Evolutionary conservation across 2,888 invertebrate species (phyloP).

Genomic region (Mimas tiliae): DNA sequence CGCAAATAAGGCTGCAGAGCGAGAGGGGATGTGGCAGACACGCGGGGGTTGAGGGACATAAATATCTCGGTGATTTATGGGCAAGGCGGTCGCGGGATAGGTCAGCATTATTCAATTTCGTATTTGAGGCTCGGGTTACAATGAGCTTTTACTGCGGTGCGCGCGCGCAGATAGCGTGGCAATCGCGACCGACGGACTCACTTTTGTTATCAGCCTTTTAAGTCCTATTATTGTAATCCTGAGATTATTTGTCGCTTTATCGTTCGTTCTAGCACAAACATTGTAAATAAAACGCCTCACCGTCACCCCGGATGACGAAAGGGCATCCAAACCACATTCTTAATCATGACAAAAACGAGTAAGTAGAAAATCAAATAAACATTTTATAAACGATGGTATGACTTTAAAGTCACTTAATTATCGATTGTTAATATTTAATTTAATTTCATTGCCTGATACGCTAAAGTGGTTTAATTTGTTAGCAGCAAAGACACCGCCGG

Average conservation of each 20-base stretch:
- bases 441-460: slow-evolving; percentile 76
- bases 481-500: slow-evolving; percentile 81
- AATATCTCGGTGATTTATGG: slow-evolving; percentile 84
- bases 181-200: slow-evolving; percentile 60
- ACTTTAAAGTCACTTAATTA: slow-evolving; percentile 80
- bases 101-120: slow-evolving; percentile 85
- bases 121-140: slow-evolving; percentile 83
- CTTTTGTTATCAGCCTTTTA: slow-evolving; percentile 68
- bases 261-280: slow-evolving; percentile 40
- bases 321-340: slow-evolving; percentile 25
- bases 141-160: slow-evolving; percentile 81
- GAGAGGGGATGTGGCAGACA: slow-evolving; percentile 56
- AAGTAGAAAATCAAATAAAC: slow-evolving; percentile 52
- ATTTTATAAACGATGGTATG: slow-evolving; percentile 65
- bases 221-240: slow-evolving; percentile 59
- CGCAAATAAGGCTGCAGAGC: slow-evolving; percentile 69
- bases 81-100: slow-evolving; percentile 83
- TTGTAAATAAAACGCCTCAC: slow-evolving; percentile 13
- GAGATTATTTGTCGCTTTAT: slow-evolving; percentile 58
- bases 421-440: slow-evolving; percentile 82
- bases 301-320: not conserved
- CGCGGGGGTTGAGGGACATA: slow-evolving; percentile 77
- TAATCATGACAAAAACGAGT: slow-evolving; percentile 44
- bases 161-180: slow-evolving; percentile 74
- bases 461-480: slow-evolving; percentile 84